Base-by-base conservation (phyloP, 2,888 invertebrate genomes). In the Amblyjoppa proteus region DNA sequence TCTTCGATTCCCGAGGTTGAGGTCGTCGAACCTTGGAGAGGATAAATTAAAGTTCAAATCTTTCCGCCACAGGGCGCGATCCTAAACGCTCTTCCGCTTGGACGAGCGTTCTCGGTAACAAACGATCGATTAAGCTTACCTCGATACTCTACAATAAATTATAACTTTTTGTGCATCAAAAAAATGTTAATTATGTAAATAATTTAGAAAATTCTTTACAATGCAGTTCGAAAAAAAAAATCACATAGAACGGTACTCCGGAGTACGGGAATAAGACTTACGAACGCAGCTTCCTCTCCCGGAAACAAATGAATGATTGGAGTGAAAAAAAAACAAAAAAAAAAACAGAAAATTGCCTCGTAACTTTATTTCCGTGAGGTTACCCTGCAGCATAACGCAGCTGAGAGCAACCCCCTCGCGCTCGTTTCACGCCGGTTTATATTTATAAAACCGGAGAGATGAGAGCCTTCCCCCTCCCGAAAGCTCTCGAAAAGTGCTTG, bases 361-460 rank as follows among this genome's bases (percentile, higher is more conserved):
- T 76, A 80, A 71, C 68, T 79, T 82, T 82, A 79, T 79, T 82
- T 79, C 75, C 75, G 75, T 73, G 79, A 75, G 76, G 71, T 56
- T 71, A 51, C 31, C n/a, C 71, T 28, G 70, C 70, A 45, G 70
- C 58, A 51, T 79, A 79, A 79, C 78, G 58, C 78, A 74, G 81
- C 78, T 85, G 75, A 66, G 56, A 66, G 51, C 76, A 49, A 66
- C 76, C 66, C 78, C 51, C 28, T 79, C 56, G 41, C 34, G 51
- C 66, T 75, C 66, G 77, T 78, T 74, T 58, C 68, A 49, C 69
- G 70, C 20, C 58, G 28, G 79, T 80, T 82, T 82, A 76, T 77
- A 83, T 85, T 85, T 85, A 85, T 85, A 75, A 85, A 82, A 75
- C 38, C 56, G 38, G 69, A 61, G 68, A 58, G 64, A 49, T 31